Percentiles rank a stretch among this genome's conserved stretches.
Conservation (phyloP, 2,113 vertebrate genomes). For the Semnopithecus entellus region DNA sequence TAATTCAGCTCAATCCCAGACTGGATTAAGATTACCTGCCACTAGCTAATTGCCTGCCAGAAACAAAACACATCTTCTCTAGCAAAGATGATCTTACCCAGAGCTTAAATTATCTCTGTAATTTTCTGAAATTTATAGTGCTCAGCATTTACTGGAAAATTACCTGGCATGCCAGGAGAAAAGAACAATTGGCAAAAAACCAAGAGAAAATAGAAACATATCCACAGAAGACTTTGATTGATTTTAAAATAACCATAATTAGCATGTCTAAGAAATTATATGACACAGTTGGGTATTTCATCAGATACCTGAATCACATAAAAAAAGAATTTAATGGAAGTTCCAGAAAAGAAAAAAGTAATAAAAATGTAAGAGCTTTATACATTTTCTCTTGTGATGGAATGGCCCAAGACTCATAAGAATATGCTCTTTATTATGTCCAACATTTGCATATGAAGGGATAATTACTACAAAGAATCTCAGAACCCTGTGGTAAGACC, state of each 20-base stretch:
- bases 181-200: not conserved
- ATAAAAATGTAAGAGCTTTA: not conserved
- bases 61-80: not conserved
- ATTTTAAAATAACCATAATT: not conserved
- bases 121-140: not conserved
- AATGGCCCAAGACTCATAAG: not conserved
- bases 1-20: not conserved
- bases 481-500: not conserved
- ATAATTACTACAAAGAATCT: not conserved
- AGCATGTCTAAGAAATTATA: not conserved
- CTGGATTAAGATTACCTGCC: not conserved
- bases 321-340: not conserved
- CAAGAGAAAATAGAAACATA: not conserved
- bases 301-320: not conserved
- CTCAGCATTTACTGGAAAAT: not conserved
- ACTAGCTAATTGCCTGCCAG: not conserved
- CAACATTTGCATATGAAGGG: not conserved
- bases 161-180: not conserved
- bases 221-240: not conserved
- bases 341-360: not conserved
- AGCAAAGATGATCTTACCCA: not conserved
- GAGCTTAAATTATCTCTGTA: not conserved
- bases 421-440: too few relatives aligned
- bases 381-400: not conserved
- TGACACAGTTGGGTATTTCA: not conserved